Conservation (phyloP, 2,797 vertebrate genomes). For the Menidia menidia region DNA sequence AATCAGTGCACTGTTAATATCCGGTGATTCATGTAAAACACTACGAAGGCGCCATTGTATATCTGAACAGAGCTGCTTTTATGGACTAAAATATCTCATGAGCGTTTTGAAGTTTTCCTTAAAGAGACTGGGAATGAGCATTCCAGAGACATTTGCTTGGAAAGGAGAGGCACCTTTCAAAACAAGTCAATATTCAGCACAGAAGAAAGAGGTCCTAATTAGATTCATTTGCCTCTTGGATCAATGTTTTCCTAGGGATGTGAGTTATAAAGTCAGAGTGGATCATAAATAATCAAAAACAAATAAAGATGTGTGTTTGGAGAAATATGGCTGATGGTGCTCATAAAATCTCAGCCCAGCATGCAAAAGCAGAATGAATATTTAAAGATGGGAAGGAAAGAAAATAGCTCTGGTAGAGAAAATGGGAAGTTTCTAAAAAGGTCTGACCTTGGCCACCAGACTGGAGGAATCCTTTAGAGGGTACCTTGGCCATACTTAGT, state of each 20-base stretch:
- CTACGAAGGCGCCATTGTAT: conserved; percentile 73
- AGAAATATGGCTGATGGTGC: conserved; percentile 84
- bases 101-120: conserved; percentile 78
- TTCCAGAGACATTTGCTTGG: conserved; percentile 81
- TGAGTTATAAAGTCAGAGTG: conserved; percentile 84
- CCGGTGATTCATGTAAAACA: conserved; percentile 76
- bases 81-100: conserved; percentile 80
- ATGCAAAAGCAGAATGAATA: conserved; percentile 84
- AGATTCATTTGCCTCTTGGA: conserved; percentile 86
- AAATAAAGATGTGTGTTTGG: conserved; percentile 87
- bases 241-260: conserved; percentile 86
- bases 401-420: conserved; percentile 75
- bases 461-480: conserved; percentile 85
- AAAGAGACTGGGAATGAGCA: conserved; percentile 77
- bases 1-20: conserved; percentile 70
- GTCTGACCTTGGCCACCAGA: conserved; percentile 82
- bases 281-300: conserved; percentile 87
- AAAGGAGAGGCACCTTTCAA: conserved; percentile 85
- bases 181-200: conserved; percentile 85
- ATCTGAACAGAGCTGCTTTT: conserved; percentile 69
- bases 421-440: conserved; percentile 82
- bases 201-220: conserved; percentile 85
- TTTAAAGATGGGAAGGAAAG: conserved; percentile 85
- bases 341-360: conserved; percentile 80
- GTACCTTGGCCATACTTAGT: conserved; percentile 88